phyloP scores from a whole-genome alignment of 2,888 invertebrate species.

The Acrobasis repandana region DNA sequence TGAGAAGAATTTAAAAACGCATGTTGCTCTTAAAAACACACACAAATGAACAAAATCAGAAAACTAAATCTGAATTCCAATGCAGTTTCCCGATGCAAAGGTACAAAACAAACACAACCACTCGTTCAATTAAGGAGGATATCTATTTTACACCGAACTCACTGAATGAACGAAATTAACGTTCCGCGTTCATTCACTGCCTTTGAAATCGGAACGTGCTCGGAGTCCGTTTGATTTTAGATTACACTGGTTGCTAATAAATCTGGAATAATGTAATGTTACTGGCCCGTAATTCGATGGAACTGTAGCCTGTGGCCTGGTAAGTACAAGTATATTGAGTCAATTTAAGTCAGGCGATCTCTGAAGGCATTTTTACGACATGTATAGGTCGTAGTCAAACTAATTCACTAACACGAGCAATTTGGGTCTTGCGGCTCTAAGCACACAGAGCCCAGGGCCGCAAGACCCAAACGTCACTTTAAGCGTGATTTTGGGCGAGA shows the following conservation, averaged over 20 bases:
- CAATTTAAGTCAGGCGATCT: background rate
- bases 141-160: conserved; percentile 1
- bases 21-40: no score
- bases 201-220: conserved; percentile 15
- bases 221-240: background rate
- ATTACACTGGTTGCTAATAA: background rate
- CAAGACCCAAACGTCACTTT: no score
- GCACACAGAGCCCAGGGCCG: no score
- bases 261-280: background rate
- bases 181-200: conserved; percentile 1
- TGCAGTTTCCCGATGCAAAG: background rate
- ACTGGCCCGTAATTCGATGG: background rate
- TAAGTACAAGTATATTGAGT: no score
- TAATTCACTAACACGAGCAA: no score
- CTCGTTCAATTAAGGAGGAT: conserved; percentile 1
- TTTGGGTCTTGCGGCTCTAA: no score
- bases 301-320: background rate
- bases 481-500: no score
- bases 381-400: background rate
- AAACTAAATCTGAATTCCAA: background rate
- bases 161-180: conserved; percentile 4
- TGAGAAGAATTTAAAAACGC: no score
- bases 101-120: background rate
- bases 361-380: background rate
- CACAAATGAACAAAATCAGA: background rate